Evolutionary conservation across 2,888 invertebrate species (phyloP).

Genomic region (Piscicola geometra): DNA sequence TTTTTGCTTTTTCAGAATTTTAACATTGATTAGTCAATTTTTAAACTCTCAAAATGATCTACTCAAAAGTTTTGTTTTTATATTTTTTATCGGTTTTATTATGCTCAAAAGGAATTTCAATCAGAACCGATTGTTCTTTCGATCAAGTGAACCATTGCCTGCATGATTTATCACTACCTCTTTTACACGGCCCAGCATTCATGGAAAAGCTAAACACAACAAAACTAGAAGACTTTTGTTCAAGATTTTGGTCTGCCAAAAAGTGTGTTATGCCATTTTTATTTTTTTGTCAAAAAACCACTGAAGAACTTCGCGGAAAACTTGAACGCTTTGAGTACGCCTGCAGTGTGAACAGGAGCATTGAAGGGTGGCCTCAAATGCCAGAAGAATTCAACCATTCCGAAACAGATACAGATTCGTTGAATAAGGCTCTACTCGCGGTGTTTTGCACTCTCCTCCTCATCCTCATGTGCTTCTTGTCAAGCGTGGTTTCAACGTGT

Average conservation of each 20-base stretch:
- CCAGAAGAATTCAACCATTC: slow-evolving; percentile 1
- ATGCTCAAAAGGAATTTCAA: no score
- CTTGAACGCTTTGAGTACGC: slow-evolving; percentile 30
- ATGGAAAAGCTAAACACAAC: neutral
- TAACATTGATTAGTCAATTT: no score
- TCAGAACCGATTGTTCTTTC: slow-evolving; percentile 13
- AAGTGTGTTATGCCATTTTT: slow-evolving; percentile 26
- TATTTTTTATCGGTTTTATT: no score
- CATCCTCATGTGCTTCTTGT: neutral
- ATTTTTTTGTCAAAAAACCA: slow-evolving; percentile 21
- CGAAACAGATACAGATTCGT: neutral
- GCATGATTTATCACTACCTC: neutral
- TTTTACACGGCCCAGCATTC: slow-evolving; percentile 6
- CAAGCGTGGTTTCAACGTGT: neutral
- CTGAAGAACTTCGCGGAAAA: slow-evolving; percentile 2
- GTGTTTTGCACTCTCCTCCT: slow-evolving; percentile 14
- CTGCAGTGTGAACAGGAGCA: slow-evolving; percentile 18
- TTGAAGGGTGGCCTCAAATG: slow-evolving; percentile 26
- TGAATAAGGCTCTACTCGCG: slow-evolving; percentile 18
- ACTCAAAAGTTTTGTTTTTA: no score
- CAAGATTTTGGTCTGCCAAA: slow-evolving; percentile 4
- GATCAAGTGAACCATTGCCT: slow-evolving; percentile 1
- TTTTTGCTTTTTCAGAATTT: no score
- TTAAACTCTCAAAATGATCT: no score
- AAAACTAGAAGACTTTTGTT: slow-evolving; percentile 17